Conservation (phyloP, 2,113 vertebrate species). For the Speoplatyrhinus poulsoni region DNA sequence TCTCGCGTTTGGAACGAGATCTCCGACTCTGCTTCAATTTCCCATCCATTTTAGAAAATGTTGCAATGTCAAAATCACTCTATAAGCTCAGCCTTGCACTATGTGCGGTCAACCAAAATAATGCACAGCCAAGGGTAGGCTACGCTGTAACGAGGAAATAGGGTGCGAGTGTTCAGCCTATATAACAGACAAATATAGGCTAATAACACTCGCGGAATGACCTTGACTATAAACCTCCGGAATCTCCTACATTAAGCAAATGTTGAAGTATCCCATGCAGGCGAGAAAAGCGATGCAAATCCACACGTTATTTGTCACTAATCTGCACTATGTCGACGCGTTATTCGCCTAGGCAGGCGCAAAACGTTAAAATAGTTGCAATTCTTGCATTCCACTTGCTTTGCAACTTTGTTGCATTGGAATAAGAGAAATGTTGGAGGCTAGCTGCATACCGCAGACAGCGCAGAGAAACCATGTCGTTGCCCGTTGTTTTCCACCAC, state of each 20-base stretch:
- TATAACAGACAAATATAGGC: slow-evolving; percentile 46
- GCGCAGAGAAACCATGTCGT: slow-evolving; percentile 70
- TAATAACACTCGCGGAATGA: slow-evolving; percentile 70
- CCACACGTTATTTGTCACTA: slow-evolving; percentile 60
- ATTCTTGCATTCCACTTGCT: slow-evolving; percentile 63
- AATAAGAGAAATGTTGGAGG: slow-evolving; percentile 46
- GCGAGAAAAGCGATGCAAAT: slow-evolving; percentile 54
- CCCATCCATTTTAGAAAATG: slow-evolving; percentile 82
- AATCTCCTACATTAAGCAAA: slow-evolving; percentile 69
- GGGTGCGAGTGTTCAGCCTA: slow-evolving; percentile 42
- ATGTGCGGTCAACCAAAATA: slow-evolving; percentile 42
- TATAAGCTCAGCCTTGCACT: slow-evolving; percentile 19
- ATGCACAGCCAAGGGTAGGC: slow-evolving; percentile 30
- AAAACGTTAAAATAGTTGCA: slow-evolving; percentile 62
- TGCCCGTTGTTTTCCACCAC: slow-evolving; percentile 73
- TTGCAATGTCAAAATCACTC: slow-evolving; percentile 57
- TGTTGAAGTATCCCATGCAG: slow-evolving; percentile 73
- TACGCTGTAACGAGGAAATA: slow-evolving; percentile 44
- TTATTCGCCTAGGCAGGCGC: slow-evolving; percentile 70
- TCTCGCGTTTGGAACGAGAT: slow-evolving; percentile 86
- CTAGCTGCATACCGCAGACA: slow-evolving; percentile 66
- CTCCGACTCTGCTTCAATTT: slow-evolving; percentile 89
- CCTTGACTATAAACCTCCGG: slow-evolving; percentile 77
- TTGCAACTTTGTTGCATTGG: slow-evolving; percentile 80
- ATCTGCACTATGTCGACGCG: slow-evolving; percentile 66